Base-by-base conservation (phyloP, 2,797 vertebrate genomes). In the Eremophila alpestris region DNA sequence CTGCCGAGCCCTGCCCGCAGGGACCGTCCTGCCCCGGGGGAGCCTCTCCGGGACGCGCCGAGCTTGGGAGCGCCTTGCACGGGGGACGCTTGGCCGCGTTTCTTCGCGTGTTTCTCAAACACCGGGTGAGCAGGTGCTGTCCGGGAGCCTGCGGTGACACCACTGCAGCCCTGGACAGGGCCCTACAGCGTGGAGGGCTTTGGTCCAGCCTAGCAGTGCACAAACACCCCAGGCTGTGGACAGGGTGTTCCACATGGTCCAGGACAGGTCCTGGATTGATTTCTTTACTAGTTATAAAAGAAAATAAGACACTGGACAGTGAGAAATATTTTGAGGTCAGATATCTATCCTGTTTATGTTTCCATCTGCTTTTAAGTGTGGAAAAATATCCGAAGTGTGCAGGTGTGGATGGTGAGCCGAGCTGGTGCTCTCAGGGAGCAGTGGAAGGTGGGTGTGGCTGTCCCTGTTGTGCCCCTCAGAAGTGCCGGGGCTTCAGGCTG, bases 361-460 rank as follows among this genome's bases (percentile, higher is more conserved):
- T 80, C 68, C 0, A 0, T 63, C 26, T 51, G 38, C 6, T 90
- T n/a, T 0, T 22, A 48, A 64, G 26, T 7, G 11, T 52, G 68
- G 56, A 7, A 60, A 22, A 62, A 5, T 8, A 20, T 1, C 40
- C 2, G 1, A 16, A 18, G 29, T 11, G 7, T 27, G 60, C 19
- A 4, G 76, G 54, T 40, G 7, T n/a, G 56, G 48, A 2, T 38
- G 40, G 54, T 54, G 62, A 10, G 49, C 17, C 9, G 32, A 43
- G 10, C 71, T 68, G 91, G n/a, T 7, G 4, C 58, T 36, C 5
- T 15, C 30, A 2, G n/a, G 9, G 17, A 48, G 10, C 46, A 59
- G n/a, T 5, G 26, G 38, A 4, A 52, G 23, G 45, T 34, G 45
- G 40, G 13, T 14, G 26, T 7, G 2, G 17, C 4, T 16, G 73